phyloP scores from a whole-genome alignment of 2,797 vertebrate species.

The Bucorvus abyssinicus region DNA sequence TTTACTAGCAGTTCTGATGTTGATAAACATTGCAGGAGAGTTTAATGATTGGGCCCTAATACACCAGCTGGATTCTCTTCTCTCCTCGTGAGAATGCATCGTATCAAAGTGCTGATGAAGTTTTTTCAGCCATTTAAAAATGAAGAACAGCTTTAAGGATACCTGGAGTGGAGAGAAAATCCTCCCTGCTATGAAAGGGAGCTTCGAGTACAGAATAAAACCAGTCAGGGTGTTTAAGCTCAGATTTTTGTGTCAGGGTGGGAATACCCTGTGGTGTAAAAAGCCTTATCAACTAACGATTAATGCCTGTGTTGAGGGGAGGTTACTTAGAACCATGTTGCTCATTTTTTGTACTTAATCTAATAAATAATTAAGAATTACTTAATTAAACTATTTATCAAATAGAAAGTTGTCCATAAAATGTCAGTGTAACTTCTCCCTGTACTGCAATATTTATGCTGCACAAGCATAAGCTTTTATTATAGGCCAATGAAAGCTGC shows the following conservation, averaged over 20 bases:
- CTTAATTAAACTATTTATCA: background rate
- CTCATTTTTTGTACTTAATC: background rate
- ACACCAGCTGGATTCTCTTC: constrained; percentile 22
- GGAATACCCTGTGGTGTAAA: background rate
- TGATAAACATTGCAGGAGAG: background rate
- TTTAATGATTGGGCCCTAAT: constrained; percentile 20
- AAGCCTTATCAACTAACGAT: background rate
- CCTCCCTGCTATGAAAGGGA: background rate
- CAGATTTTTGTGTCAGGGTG: background rate
- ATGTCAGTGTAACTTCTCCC: background rate
- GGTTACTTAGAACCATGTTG: background rate
- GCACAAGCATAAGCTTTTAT: background rate
- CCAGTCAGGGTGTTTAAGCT: background rate
- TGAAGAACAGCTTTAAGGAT: background rate
- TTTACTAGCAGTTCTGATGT: constrained; percentile 25
- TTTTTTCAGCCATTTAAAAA: background rate
- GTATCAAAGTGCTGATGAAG: background rate
- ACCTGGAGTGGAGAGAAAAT: background rate
- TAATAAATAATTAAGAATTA: background rate
- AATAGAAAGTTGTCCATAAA: background rate
- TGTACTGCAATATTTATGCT: background rate
- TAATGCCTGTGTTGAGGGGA: background rate
- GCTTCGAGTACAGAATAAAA: background rate
- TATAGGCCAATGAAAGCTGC: background rate
- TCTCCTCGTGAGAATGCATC: background rate